Conservation (phyloP, 2,888 invertebrate genomes). For the Epirrhoe tristata region DNA sequence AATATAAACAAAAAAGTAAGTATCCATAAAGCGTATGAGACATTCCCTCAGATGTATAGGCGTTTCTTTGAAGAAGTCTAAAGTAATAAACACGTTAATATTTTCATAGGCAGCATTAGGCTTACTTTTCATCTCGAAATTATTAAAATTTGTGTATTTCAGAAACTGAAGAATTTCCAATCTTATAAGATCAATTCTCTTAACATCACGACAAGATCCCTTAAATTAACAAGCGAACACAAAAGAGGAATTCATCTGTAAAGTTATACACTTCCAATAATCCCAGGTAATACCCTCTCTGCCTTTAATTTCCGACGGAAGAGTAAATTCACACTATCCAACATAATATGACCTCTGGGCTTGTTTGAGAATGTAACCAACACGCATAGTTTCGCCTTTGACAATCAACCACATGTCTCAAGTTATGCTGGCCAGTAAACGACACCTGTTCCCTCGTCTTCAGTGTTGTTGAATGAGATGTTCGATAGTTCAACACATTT, state of each 20-base stretch:
- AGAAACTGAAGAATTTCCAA: not conserved
- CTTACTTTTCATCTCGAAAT: no score
- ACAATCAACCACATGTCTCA: conserved; percentile 46
- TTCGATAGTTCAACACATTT: conserved; percentile 16
- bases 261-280: conserved; percentile 67
- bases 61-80: no score
- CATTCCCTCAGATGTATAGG: no score
- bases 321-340: conserved; percentile 59
- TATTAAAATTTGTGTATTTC: not conserved
- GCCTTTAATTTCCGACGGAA: conserved; percentile 59
- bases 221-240: conserved; percentile 18
- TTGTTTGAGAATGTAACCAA: conserved; percentile 35
- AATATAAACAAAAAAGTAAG: no score
- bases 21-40: no score
- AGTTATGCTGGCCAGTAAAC: conserved; percentile 50
- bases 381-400: conserved; percentile 29
- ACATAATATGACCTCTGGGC: conserved; percentile 48
- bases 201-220: not conserved
- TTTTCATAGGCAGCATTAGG: no score
- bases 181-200: conserved; percentile 20
- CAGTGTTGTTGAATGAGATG: conserved; percentile 45
- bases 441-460: conserved; percentile 59
- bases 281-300: conserved; percentile 59
- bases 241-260: conserved; percentile 48
- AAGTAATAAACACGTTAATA: no score